Evolutionary conservation across 2,888 invertebrate genomes (phyloP).

Genomic region (Melinaea marsaeus): DNA sequence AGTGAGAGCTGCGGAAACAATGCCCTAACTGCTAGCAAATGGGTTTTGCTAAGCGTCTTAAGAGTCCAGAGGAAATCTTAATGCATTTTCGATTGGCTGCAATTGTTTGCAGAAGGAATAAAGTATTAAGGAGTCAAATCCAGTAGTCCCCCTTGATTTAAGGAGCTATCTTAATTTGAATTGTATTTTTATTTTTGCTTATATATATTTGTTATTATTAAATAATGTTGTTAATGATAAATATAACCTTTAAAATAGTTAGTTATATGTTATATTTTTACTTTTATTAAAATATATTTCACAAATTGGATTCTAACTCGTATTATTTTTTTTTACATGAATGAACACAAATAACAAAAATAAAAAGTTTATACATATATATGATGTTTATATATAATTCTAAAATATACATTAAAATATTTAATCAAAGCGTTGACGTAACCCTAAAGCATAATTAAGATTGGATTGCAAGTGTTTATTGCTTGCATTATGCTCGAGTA

Average conservation of each 20-base stretch:
- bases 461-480: slow-evolving; percentile 58
- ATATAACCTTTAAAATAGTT: background rate
- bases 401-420: background rate
- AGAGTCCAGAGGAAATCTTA: slow-evolving; percentile 23
- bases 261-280: background rate
- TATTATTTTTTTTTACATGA: too few relatives aligned
- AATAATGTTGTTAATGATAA: background rate
- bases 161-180: background rate
- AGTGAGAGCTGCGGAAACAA: slow-evolving; percentile 24
- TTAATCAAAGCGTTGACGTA: slow-evolving; percentile 30
- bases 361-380: background rate
- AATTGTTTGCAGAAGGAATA: slow-evolving; percentile 23
- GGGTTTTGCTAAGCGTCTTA: slow-evolving; percentile 17
- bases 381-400: background rate
- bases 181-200: background rate
- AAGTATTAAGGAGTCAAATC: slow-evolving; percentile 14
- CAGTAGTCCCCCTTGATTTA: slow-evolving; percentile 7
- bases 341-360: background rate
- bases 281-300: background rate
- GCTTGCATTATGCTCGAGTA: slow-evolving; percentile 48
- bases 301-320: too few relatives aligned
- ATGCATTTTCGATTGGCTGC: slow-evolving; percentile 31
- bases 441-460: slow-evolving; percentile 52
- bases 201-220: too few relatives aligned
- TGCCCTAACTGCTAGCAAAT: slow-evolving; percentile 23